Evolutionary conservation across 2,113 vertebrate genomes (phyloP).

Genomic region (Tichodroma muraria): DNA sequence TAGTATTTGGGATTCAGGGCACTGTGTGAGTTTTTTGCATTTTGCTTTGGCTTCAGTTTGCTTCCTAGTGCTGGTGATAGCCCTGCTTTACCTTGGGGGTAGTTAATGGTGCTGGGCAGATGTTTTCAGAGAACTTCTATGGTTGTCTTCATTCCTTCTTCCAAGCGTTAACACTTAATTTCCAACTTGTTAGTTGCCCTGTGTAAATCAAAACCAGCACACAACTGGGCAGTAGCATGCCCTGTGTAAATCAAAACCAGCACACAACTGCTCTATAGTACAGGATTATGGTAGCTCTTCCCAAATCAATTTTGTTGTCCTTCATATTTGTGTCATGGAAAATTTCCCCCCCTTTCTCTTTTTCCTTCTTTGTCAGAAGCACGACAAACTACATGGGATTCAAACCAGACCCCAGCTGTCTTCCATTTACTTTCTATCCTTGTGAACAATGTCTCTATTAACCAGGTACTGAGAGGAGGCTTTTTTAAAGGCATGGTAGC

Average conservation of each 20-base stretch:
- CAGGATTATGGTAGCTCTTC: neutral
- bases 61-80: neutral
- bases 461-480: neutral
- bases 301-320: neutral
- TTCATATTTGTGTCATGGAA: neutral
- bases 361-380: neutral
- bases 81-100: neutral
- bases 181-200: neutral
- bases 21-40: neutral
- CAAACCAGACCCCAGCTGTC: neutral
- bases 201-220: neutral
- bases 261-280: neutral
- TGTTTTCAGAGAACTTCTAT: neutral
- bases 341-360: neutral
- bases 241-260: neutral
- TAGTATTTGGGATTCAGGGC: neutral
- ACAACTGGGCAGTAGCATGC: neutral
- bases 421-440: neutral
- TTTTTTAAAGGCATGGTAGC: neutral
- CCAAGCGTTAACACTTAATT: neutral
- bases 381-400: neutral
- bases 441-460: neutral
- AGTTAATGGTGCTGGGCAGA: neutral
- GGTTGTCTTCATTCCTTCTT: neutral
- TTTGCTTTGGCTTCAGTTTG: neutral